These are phyloP conservation scores for Aphrophora alni DNA, from an alignment of 2,888 invertebrate species.

Conservation along the genomic window DNA sequence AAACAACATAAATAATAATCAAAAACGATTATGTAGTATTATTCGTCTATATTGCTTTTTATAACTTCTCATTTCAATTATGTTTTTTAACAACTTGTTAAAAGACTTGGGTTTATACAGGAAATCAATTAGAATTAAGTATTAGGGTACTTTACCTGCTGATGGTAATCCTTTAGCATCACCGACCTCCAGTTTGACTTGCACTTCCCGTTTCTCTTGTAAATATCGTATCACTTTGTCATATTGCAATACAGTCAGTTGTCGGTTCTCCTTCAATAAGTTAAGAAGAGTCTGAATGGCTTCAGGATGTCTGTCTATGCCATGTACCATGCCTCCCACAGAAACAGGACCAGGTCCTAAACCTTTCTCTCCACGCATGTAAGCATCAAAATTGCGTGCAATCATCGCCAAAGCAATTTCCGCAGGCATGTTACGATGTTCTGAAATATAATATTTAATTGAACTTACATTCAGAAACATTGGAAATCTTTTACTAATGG, in stretches of 20 bases:
- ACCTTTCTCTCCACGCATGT: constrained; percentile 59
- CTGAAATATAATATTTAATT: constrained; percentile 59
- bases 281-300: constrained; percentile 73
- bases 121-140: too few relatives aligned
- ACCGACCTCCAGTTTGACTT: constrained; percentile 76
- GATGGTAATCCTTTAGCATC: constrained; percentile 62
- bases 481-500: too few relatives aligned
- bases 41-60: too few relatives aligned
- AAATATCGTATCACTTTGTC: constrained; percentile 76
- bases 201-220: constrained; percentile 69
- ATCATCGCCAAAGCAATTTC: constrained; percentile 87
- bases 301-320: constrained; percentile 64
- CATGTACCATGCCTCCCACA: constrained; percentile 44
- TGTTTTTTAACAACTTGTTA: too few relatives aligned
- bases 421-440: constrained; percentile 95
- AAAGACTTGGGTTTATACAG: too few relatives aligned
- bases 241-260: constrained; percentile 78
- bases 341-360: constrained; percentile 43
- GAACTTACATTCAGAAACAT: too few relatives aligned
- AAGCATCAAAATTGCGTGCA: constrained; percentile 71
- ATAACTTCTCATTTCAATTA: too few relatives aligned
- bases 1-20: too few relatives aligned
- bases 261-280: constrained; percentile 81
- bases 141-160: too few relatives aligned
- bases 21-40: too few relatives aligned